Base-by-base conservation (phyloP, 2,888 invertebrate species). In the Macaria liturata region DNA sequence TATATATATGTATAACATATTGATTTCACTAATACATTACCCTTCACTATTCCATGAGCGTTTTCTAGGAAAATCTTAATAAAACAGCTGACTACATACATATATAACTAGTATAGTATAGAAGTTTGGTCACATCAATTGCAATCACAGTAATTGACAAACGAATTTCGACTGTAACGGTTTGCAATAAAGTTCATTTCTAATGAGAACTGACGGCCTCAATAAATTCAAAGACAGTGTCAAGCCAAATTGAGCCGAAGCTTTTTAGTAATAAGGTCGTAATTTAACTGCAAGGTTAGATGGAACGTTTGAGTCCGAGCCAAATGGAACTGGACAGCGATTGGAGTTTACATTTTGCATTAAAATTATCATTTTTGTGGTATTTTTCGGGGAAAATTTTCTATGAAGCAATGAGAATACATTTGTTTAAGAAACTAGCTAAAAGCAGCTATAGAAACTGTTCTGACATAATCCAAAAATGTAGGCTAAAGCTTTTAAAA, bases 281-380 rank as follows among this genome's bases (percentile, higher is more conserved):
- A 39, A 47, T 2, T 49, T 20, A 34, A 7, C 20, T n/a, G 30
- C 9, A 1, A n/a, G 40, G 46, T 58, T 48, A 52, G 50, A 58
- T 62, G 49, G 62, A 60, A 59, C 57, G 53, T 68, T 68, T 68
- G 67, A 68, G 59, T 63, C 59, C 42, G 32, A 54, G 67, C 67
- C 67, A 68, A 68, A 65, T 66, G 65, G 67, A 54, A 39, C 60
- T 44, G 43, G 49, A 39, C 30, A 59, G 61, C 37, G 60, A 64
- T 55, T 53, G 51, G 59, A 61, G 54, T 64, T 64, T 60, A 30
- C 64, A 66, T 61, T 67, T 66, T 63, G 61, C 57, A 65, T 62
- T 64, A 57, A 62, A 65, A 64, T 57, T 46, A 55, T 60, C 62
- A 58, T 65, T 62, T 64, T 42, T 42, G 42, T 42, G 42, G 42